Percentiles rank a stretch among this genome's conserved stretches.
Conservation (phyloP, 1,140 invertebrate genomes). For the Arctopsyche grandis region DNA sequence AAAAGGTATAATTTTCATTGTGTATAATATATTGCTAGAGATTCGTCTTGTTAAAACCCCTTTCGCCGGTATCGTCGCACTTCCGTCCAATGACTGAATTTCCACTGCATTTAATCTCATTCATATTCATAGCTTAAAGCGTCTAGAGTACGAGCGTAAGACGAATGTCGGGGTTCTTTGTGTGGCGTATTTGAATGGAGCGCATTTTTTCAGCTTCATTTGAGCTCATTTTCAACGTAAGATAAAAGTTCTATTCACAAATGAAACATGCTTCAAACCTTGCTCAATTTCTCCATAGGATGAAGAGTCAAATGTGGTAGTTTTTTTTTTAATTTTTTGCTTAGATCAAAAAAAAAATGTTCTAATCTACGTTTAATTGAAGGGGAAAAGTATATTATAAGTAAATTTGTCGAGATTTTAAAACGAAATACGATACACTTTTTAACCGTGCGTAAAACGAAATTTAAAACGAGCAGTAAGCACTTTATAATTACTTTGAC, state of each 20-base stretch:
- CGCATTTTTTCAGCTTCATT: conserved; percentile 25
- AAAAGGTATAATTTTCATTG: conserved; percentile 70
- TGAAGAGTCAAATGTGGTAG: not conserved
- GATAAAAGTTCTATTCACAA: not conserved
- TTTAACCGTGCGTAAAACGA: too few species aligned
- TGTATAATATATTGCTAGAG: not conserved
- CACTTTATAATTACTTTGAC: not conserved
- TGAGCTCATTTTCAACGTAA: conserved; percentile 16
- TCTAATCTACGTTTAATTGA: too few species aligned
- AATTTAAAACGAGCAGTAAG: not conserved
- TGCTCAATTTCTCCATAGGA: too few species aligned
- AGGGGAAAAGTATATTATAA: too few species aligned
- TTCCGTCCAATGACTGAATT: not conserved
- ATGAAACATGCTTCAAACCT: not conserved
- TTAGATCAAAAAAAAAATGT: too few species aligned
- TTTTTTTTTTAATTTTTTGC: not conserved
- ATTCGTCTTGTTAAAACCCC: conserved; percentile 1
- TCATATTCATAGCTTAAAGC: conserved; percentile 13
- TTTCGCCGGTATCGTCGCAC: not conserved
- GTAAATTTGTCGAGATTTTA: not conserved
- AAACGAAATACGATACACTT: not conserved
- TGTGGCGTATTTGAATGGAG: conserved; percentile 11
- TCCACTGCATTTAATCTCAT: conserved; percentile 29
- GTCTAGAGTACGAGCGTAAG: not conserved
- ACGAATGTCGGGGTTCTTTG: conserved; percentile 14